Conservation (phyloP, 2,113 vertebrate genomes). For the Connochaetes taurinus region DNA sequence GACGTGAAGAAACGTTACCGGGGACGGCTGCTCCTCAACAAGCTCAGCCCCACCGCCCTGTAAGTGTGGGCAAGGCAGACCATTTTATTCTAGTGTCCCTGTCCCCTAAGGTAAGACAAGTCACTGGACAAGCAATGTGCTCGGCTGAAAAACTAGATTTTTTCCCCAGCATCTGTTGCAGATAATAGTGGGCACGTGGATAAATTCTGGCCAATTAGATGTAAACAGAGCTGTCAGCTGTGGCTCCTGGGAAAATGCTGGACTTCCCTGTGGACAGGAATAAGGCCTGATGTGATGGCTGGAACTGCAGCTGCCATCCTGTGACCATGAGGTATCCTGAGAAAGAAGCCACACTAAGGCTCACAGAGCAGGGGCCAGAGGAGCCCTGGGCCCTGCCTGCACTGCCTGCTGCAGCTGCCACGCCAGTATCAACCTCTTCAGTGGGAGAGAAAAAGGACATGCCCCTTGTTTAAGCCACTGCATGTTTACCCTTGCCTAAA, state of each 20-base stretch:
- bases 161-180: not conserved
- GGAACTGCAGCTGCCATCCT: not conserved
- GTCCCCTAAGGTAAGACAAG: not conserved
- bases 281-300: not conserved
- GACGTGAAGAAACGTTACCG: not conserved
- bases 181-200: rapidly evolving
- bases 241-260: no score
- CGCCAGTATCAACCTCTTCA: not conserved
- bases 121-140: not conserved
- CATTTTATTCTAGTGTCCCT: not conserved
- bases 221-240: rapidly evolving
- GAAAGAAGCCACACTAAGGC: not conserved
- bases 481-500: not conserved
- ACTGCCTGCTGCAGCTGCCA: not conserved
- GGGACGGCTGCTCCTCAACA: not conserved
- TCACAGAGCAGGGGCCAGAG: not conserved
- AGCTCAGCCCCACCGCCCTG: not conserved
- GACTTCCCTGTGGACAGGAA: not conserved
- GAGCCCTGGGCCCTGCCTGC: not conserved
- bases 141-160: not conserved
- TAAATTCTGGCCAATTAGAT: not conserved
- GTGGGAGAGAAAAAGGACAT: not conserved
- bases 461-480: not conserved
- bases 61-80: not conserved
- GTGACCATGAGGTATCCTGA: not conserved